Evolutionary conservation across 2,113 vertebrate species (phyloP).

Genomic region (Sterna hirundo): DNA sequence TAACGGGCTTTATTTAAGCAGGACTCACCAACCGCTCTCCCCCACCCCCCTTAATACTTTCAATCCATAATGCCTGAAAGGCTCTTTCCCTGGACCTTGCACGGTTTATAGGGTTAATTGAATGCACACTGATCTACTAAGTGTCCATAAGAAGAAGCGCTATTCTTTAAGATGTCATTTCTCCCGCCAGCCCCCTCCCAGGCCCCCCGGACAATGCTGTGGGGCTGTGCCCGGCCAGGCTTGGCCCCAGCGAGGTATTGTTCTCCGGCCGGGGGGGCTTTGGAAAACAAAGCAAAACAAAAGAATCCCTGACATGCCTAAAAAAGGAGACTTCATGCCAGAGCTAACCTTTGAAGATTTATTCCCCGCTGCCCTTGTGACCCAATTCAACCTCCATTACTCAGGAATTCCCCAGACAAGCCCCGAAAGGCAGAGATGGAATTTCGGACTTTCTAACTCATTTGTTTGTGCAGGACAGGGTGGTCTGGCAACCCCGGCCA

Average conservation of each 20-base stretch:
- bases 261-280: constrained; percentile 24
- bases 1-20: constrained; percentile 33
- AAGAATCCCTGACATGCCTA: constrained; percentile 66
- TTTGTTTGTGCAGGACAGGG: constrained; percentile 84
- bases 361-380: constrained; percentile 70
- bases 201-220: not conserved
- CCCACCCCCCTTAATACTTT: not conserved
- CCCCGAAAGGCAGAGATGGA: constrained; percentile 77
- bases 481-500: constrained; percentile 78
- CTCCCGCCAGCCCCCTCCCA: not conserved
- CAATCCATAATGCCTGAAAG: constrained; percentile 43
- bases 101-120: constrained; percentile 61
- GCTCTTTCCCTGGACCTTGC: constrained; percentile 37
- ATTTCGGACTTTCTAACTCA: constrained; percentile 82
- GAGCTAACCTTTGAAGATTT: constrained; percentile 72
- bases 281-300: constrained; percentile 66
- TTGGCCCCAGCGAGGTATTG: constrained; percentile 41
- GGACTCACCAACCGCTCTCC: not conserved
- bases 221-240: constrained; percentile 34
- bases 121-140: constrained; percentile 59
- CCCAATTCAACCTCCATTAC: constrained; percentile 84
- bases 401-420: constrained; percentile 81
- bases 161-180: constrained; percentile 59
- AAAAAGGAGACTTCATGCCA: constrained; percentile 70
- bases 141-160: constrained; percentile 35